These are phyloP conservation scores for Odontamblyopus rebecca DNA, from an alignment of 2,797 vertebrate genomes.

Conservation along the genomic window DNA sequence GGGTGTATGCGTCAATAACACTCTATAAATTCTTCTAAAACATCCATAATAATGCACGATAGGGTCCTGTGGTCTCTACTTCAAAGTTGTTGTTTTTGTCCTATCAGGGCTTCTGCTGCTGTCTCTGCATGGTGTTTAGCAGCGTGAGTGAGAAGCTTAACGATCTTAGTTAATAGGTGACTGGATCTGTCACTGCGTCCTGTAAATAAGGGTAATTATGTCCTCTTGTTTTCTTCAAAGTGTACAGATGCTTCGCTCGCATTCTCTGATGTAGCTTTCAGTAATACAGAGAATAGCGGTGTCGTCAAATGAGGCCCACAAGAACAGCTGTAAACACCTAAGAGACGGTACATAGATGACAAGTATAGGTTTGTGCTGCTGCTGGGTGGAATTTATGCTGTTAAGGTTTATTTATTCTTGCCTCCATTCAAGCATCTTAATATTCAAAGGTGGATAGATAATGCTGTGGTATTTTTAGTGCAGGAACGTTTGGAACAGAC, in stretches of 20 bases:
- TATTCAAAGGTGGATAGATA: not conserved
- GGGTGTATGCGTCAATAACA: slow-evolving; percentile 72
- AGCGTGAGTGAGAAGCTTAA: slow-evolving; percentile 60
- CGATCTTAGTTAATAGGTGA: slow-evolving; percentile 61
- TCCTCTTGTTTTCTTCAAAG: slow-evolving; percentile 68
- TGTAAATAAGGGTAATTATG: slow-evolving; percentile 74
- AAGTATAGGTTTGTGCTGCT: slow-evolving; percentile 18
- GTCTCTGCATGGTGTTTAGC: slow-evolving; percentile 54
- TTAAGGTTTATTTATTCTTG: slow-evolving; percentile 15
- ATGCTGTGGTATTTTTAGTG: slow-evolving; percentile 1
- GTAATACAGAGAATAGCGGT: slow-evolving; percentile 27
- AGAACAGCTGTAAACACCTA: slow-evolving; percentile 35
- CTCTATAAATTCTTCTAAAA: slow-evolving; percentile 71
- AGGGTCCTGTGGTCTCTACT: slow-evolving; percentile 72
- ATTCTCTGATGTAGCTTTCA: slow-evolving; percentile 57
- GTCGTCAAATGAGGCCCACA: slow-evolving; percentile 32
- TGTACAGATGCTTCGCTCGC: slow-evolving; percentile 55
- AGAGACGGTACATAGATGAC: slow-evolving; percentile 34
- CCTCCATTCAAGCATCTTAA: not conserved
- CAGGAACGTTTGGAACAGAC: not conserved
- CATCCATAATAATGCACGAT: slow-evolving; percentile 68
- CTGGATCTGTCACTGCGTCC: slow-evolving; percentile 64
- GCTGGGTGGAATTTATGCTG: slow-evolving; percentile 1
- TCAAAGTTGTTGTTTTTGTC: slow-evolving; percentile 71
- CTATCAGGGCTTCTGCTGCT: slow-evolving; percentile 59